Conservation (phyloP, 2,797 vertebrate species). For the Poeciliopsis infans region DNA sequence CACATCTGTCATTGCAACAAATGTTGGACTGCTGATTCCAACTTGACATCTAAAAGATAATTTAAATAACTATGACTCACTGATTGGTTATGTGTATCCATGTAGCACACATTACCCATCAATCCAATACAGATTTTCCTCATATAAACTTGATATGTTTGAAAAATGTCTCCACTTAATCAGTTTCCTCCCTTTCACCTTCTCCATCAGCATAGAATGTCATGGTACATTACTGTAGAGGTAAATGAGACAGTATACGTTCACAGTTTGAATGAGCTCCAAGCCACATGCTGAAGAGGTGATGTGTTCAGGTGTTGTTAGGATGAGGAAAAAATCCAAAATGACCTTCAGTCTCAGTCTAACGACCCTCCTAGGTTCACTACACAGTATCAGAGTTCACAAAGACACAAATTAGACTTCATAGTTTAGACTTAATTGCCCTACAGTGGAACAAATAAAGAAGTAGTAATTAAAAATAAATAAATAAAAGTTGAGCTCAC, state of each 20-base stretch:
- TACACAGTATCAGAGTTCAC: neutral
- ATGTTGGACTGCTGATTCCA: neutral
- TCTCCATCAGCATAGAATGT: neutral
- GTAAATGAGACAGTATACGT: neutral
- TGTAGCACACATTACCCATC: neutral
- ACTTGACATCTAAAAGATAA: neutral
- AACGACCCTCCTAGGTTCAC: neutral
- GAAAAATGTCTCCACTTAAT: neutral
- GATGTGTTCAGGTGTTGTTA: neutral
- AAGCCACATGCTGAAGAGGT: neutral
- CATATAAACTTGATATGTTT: neutral
- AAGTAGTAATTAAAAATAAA: too few relatives aligned
- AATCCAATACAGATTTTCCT: neutral
- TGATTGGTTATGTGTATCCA: neutral
- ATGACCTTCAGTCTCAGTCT: too few relatives aligned
- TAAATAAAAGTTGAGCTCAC: too few relatives aligned
- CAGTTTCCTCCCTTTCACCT: neutral
- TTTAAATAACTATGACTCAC: neutral
- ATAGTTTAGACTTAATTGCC: too few relatives aligned
- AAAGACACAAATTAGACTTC: neutral
- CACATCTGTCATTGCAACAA: neutral
- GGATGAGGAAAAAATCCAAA: neutral
- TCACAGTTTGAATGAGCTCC: neutral
- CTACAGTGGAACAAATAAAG: too few relatives aligned
- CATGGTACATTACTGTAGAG: neutral